Percentiles rank a stretch among this genome's conserved stretches.
Evolutionary conservation across 2,888 invertebrate genomes (phyloP).

Genomic region (Hyposoter dolosus): DNA sequence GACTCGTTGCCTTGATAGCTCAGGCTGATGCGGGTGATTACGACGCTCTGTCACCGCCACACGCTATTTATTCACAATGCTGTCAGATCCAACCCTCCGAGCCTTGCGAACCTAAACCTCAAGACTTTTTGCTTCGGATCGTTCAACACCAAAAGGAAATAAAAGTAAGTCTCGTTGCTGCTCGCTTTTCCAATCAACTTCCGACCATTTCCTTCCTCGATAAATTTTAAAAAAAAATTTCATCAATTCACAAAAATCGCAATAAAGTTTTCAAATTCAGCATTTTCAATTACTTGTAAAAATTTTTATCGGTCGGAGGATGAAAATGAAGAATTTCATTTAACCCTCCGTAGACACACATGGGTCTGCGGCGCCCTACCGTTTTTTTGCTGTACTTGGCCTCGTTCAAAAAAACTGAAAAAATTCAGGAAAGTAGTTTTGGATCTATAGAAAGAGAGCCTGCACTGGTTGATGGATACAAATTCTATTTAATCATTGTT

Average conservation of each 20-base stretch:
- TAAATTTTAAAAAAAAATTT: no score
- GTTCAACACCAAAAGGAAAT: conserved; percentile 88
- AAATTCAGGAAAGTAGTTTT: no score
- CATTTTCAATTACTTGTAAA: no score
- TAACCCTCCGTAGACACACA: neutral
- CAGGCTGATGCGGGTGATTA: conserved; percentile 90
- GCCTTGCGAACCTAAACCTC: conserved; percentile 86
- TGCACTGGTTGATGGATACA: no score
- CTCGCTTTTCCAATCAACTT: neutral
- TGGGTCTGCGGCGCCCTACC: no score
- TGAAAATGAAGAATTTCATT: neutral
- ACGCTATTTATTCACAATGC: conserved; percentile 88
- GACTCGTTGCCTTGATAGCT: conserved; percentile 91
- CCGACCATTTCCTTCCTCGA: neutral
- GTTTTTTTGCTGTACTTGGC: no score
- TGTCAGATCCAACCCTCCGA: conserved; percentile 87
- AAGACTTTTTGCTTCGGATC: conserved; percentile 88
- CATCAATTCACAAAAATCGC: no score
- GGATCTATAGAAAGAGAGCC: no score
- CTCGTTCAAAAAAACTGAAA: no score
- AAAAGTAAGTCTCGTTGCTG: conserved; percentile 77
- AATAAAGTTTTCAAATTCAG: no score
- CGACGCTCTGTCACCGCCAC: conserved; percentile 87
- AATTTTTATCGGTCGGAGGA: no score
- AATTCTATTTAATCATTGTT: no score